Evolutionary conservation across 2,113 vertebrate genomes (phyloP).

Genomic region (Taxidea taxus): DNA sequence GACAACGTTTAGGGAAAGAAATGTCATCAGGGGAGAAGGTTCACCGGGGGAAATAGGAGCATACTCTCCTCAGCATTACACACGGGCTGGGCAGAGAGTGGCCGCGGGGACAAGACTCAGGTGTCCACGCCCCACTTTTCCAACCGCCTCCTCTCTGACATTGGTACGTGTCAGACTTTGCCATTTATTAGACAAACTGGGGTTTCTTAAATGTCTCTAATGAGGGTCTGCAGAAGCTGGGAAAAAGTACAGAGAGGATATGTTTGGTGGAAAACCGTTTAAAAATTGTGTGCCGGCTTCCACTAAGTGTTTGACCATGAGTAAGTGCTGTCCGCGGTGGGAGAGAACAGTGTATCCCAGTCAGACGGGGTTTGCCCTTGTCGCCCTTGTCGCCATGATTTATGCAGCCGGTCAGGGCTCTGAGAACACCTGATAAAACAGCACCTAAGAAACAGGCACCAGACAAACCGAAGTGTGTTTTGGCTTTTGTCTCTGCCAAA

Average conservation of each 20-base stretch:
- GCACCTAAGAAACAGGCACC: accelerated
- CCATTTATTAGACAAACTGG: not conserved
- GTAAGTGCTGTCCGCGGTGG: accelerated
- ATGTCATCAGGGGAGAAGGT: not conserved
- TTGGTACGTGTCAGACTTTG: not conserved
- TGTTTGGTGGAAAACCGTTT: not conserved
- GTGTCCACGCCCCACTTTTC: accelerated
- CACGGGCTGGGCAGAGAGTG: accelerated
- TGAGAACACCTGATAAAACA: not conserved
- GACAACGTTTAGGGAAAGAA: not conserved
- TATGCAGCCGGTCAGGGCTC: accelerated
- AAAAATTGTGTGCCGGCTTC: not conserved
- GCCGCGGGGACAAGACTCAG: accelerated
- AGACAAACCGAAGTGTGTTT: accelerated
- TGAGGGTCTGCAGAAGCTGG: not conserved
- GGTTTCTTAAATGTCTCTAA: not conserved
- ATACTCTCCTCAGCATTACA: not conserved
- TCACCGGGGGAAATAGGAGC: accelerated
- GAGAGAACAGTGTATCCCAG: accelerated
- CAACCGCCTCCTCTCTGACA: not conserved
- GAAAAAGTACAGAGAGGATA: not conserved
- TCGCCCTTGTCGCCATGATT: not conserved
- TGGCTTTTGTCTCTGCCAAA: not conserved
- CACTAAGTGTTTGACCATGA: not conserved
- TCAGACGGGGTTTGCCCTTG: accelerated